Percentiles rank a stretch among this genome's conserved stretches.
Conservation (phyloP, 2,113 vertebrate genomes). For the Puffinus mauretanicus region DNA sequence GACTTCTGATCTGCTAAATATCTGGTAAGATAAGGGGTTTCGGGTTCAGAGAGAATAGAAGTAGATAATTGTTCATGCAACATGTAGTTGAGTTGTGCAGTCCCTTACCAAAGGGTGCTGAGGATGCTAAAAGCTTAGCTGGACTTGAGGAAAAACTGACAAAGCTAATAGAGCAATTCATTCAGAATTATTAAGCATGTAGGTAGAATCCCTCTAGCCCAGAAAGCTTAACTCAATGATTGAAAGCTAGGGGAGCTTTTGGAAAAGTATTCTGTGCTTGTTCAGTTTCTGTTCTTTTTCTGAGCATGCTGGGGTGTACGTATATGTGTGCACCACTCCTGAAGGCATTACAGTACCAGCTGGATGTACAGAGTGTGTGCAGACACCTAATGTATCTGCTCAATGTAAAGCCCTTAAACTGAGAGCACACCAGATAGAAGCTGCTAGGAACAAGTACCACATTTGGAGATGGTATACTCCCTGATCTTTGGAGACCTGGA, state of each 20-base stretch:
- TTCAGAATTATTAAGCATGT: not conserved
- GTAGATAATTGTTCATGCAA: not conserved
- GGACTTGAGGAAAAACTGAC: not conserved
- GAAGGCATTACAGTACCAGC: accelerated
- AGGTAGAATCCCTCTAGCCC: not conserved
- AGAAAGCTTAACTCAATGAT: not conserved
- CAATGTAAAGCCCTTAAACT: not conserved
- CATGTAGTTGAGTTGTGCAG: accelerated
- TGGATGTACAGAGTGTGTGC: not conserved
- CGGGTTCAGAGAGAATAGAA: not conserved
- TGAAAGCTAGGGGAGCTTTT: not conserved
- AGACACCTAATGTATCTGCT: accelerated
- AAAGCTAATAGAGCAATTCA: not conserved
- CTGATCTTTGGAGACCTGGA: not conserved
- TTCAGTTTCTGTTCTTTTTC: not conserved
- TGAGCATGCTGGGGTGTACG: not conserved
- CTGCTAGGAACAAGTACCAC: not conserved
- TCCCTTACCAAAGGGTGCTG: not conserved
- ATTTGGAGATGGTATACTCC: not conserved
- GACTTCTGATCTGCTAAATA: not conserved
- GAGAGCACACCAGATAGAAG: not conserved
- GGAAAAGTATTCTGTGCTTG: not conserved
- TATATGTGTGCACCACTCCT: not conserved
- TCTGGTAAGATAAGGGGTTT: not conserved
- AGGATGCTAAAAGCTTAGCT: not conserved